Evolutionary conservation across 2,888 invertebrate species (phyloP).

Genomic region (Patella ulyssiponensis): DNA sequence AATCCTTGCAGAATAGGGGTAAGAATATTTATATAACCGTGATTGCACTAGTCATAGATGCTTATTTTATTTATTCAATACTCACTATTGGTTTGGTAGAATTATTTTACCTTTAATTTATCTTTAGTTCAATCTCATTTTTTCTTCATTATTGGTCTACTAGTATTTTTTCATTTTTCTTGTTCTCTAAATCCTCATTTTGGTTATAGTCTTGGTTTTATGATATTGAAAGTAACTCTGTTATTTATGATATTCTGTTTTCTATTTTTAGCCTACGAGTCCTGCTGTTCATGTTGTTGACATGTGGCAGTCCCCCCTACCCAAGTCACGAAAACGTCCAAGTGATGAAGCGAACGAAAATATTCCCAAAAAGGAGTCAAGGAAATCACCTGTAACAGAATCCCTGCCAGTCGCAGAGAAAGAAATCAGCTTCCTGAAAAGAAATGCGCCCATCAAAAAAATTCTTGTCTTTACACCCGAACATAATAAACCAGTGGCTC

Average conservation of each 20-base stretch:
- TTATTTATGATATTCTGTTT: slow-evolving; percentile 18
- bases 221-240: background rate
- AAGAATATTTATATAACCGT: background rate
- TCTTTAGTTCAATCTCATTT: no score
- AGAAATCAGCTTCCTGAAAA: slow-evolving; percentile 43
- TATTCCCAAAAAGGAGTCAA: slow-evolving; percentile 25
- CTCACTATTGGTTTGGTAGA: no score
- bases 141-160: no score
- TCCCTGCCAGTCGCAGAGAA: slow-evolving; percentile 45
- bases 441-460: slow-evolving; percentile 30
- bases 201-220: background rate
- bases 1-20: background rate
- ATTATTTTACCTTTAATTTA: no score
- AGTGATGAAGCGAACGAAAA: slow-evolving; percentile 40
- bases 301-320: slow-evolving; percentile 44
- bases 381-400: slow-evolving; percentile 31
- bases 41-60: no score
- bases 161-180: no score
- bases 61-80: no score
- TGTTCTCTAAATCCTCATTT: no score
- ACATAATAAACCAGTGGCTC: slow-evolving; percentile 46
- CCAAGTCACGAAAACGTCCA: slow-evolving; percentile 38
- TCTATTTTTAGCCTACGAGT: slow-evolving; percentile 46
- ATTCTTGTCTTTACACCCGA: slow-evolving; percentile 43
- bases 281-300: slow-evolving; percentile 57